Evolutionary conservation across 1,140 invertebrate genomes (phyloP), one percentile per base, ranked within the genome.

Genomic region (Diploscapter pachys): DNA sequence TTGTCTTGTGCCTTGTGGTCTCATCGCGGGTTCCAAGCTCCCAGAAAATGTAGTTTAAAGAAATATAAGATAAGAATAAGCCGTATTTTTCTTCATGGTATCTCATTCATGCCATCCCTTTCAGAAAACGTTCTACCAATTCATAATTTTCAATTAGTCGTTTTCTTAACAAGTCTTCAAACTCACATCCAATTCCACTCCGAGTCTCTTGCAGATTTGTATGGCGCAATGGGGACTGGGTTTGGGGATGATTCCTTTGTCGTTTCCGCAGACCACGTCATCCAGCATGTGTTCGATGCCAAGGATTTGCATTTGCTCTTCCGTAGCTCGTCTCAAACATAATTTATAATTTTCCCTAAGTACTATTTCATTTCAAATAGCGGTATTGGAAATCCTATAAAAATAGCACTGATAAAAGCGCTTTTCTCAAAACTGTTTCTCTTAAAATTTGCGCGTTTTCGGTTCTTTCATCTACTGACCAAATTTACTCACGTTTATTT

Each of bases 211-310:
- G 70, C 75, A 76, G 63, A 76, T 76, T 55, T 76, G 75, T 55
- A 76, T 72, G 3, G 75, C 75, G 56, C 75, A 76, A 55, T 76
- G 75, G 61, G 75, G 75, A 5, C 69, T 72, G 4, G 75, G 75
- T 63, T 76, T 76, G 5, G 75, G 75, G 4, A 76, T 65, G 55
- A 76, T 76, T 31, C 75, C 75, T 11, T 63, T 51, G 61, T 76
- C 75, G 48, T 76, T 76, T 63, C 75, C 75, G 53, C 75, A 76
- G 13, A 76, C 63, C 63, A 76, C 56, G 49, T 71, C 68, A 48
- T 76, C 75, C 6, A 76, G 9, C 6, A 71, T 52, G 3, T 53
- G 65, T 4, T 62, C 48, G 51, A 76, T 73, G 11, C 63, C 63
- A 62, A 76, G 57, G 9, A 66, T 63, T 54, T 64, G 57, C 69